Percentiles rank a stretch among this genome's conserved stretches.
Conservation (phyloP, 2,888 invertebrate species). For the Trichacis sp. region DNA sequence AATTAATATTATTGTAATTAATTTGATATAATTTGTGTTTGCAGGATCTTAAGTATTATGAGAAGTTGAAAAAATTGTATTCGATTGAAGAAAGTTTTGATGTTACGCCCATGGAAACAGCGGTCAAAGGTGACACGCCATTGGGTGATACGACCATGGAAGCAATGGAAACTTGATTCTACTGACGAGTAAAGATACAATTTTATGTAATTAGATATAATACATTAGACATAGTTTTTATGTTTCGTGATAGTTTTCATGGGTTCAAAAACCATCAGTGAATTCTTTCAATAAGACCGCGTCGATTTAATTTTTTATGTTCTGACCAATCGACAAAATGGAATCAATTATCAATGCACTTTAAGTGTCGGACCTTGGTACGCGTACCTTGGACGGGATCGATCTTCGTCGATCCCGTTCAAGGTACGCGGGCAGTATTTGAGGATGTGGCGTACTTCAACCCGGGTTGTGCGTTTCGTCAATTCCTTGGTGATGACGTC, state of each 20-base stretch:
- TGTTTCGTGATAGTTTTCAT: background rate
- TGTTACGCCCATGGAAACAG: conserved; percentile 72
- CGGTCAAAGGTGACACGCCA: conserved; percentile 51
- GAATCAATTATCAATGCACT: too few relatives aligned
- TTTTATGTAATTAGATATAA: background rate
- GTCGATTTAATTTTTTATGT: too few relatives aligned
- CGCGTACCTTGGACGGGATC: too few relatives aligned
- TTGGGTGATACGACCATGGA: conserved; percentile 58
- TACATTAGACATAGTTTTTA: background rate
- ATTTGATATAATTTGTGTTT: conserved; percentile 36
- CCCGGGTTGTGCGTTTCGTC: too few relatives aligned
- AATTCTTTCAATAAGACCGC: too few relatives aligned
- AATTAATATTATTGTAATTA: background rate
- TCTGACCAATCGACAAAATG: too few relatives aligned
- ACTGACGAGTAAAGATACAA: too few relatives aligned
- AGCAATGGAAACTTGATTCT: conserved; percentile 61
- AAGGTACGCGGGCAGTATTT: too few relatives aligned
- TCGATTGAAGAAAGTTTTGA: conserved; percentile 71
- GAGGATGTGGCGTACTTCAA: too few relatives aligned
- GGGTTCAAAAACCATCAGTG: background rate
- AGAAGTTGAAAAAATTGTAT: conserved; percentile 79
- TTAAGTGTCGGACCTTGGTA: too few relatives aligned
- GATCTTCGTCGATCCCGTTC: too few relatives aligned
- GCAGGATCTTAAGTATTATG: conserved; percentile 82
- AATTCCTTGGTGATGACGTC: too few relatives aligned